Evolutionary conservation across 2,113 vertebrate genomes (phyloP), one percentile per base, ranked within the genome.

Genomic region (Protobothrops flavoviridis): DNA sequence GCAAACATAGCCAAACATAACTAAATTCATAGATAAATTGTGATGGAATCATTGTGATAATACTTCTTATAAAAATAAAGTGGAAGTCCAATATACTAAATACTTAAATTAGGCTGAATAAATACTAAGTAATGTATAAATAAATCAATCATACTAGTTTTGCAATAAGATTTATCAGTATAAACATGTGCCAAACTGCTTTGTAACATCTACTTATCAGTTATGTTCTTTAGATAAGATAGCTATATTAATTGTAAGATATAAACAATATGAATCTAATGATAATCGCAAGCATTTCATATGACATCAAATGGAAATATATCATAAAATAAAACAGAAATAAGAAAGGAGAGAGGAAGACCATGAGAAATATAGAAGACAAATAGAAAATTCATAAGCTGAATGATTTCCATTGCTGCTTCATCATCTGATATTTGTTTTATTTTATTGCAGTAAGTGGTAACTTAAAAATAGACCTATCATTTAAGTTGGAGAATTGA

Each of bases 341-440:
- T 23, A 81, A 52, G 9, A 23, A 69, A 81, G 53, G 48, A 55
- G 6, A n/a, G 64, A 59, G 15, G 43, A 95, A 7, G 17, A 53
- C 7, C 23, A 90, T 91, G 87, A 94, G 93, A 85, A 2, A 89
- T 94, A 81, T 57, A 3, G n/a, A 69, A n/a, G 12, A 95, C 88
- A 29, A 1, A 2, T 0, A 0, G 94, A 93, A 57, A 92, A 86
- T 50, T 13, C 5, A 57, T 21, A 57, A n/a, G 39, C 2, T 93
- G 85, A 94, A 94, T 92, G 93, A 93, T 94, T 93, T 50, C 0
- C 3, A 64, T 90, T 92, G 93, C 94, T 95, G 94, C 94, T 92
- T 95, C 91, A 94, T 85, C 92, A 89, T 24, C 23, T 81, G 33
- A 56, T 20, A 17, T 33, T 92, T 33, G 45, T 11, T 88, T 88